A percentile compares a stretch with the other conserved stretches of the same genome.
Evolutionary conservation across 2,888 invertebrate genomes (phyloP).

Genomic region (Caenorhabditis zanzibari): DNA sequence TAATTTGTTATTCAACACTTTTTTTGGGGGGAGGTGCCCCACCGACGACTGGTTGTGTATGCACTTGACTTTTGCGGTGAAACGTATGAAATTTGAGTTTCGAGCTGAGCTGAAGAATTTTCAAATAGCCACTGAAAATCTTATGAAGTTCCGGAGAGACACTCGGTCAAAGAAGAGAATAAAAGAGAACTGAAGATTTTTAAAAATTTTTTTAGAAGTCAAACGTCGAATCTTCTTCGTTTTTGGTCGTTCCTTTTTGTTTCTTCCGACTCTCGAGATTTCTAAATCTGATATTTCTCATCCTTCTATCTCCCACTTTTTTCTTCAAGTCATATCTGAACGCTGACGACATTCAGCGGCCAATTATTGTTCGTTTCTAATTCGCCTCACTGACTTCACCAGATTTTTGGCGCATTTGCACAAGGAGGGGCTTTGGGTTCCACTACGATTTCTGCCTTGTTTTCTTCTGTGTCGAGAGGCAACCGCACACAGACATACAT

Average conservation of each 20-base stretch:
- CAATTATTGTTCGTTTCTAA: slow-evolving; percentile 69
- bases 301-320: slow-evolving; percentile 19
- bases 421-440: slow-evolving; percentile 29
- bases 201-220: slow-evolving; percentile 22
- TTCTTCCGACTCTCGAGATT: slow-evolving; percentile 20
- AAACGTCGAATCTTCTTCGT: slow-evolving; percentile 10
- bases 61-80: slow-evolving; percentile 62
- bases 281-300: slow-evolving; percentile 23
- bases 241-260: slow-evolving; percentile 27
- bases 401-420: slow-evolving; percentile 63
- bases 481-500: too few species aligned
- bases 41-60: slow-evolving; percentile 50
- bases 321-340: slow-evolving; percentile 43
- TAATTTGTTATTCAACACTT: slow-evolving; percentile 71
- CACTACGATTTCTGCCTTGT: slow-evolving; percentile 53
- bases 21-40: slow-evolving; percentile 56
- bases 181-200: slow-evolving; percentile 34
- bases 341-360: slow-evolving; percentile 58
- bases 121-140: slow-evolving; percentile 63
- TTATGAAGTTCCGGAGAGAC: slow-evolving; percentile 59
- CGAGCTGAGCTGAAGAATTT: slow-evolving; percentile 46
- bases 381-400: slow-evolving; percentile 66
- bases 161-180: slow-evolving; percentile 34
- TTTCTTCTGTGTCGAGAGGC: slow-evolving; percentile 27
- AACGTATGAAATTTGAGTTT: slow-evolving; percentile 69